Conservation (phyloP, 2,888 invertebrate genomes). For the Hydrotaea cyrtoneurina region DNA sequence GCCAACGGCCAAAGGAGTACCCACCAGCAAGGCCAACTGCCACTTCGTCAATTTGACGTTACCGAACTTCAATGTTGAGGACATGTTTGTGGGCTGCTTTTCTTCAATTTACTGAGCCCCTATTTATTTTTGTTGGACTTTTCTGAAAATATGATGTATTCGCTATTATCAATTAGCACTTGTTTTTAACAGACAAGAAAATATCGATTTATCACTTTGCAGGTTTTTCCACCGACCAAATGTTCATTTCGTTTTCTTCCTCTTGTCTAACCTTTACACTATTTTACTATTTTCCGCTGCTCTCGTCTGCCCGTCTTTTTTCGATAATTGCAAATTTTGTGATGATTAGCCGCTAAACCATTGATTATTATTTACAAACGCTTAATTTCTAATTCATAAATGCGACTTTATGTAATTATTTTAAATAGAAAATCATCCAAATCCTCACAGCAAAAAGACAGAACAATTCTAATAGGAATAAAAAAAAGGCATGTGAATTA, state of each 20-base stretch:
- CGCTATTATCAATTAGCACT: slow-evolving; percentile 9
- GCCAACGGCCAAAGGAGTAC: slow-evolving; percentile 91
- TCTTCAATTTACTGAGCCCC: not conserved
- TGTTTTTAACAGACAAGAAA: too few relatives aligned
- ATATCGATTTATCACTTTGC: slow-evolving; percentile 49
- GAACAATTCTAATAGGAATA: too few relatives aligned
- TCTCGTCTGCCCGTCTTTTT: not conserved
- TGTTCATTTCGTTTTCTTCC: slow-evolving; percentile 1
- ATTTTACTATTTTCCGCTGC: not conserved
- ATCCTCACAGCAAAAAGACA: too few relatives aligned
- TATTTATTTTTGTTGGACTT: too few relatives aligned
- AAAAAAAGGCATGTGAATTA: too few relatives aligned
- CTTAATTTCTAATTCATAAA: slow-evolving; percentile 48
- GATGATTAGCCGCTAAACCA: too few relatives aligned
- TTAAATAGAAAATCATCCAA: too few relatives aligned
- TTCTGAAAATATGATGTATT: slow-evolving; percentile 8
- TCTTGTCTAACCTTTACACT: slow-evolving; percentile 28
- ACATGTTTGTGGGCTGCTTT: slow-evolving; percentile 62
- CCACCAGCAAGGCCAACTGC: slow-evolving; percentile 92
- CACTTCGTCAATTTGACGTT: slow-evolving; percentile 84
- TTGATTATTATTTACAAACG: not conserved
- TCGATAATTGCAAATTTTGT: not conserved
- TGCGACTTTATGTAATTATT: slow-evolving; percentile 43
- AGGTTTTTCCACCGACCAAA: slow-evolving; percentile 18
- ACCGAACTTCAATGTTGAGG: slow-evolving; percentile 72